Percentiles rank a stretch among this genome's conserved stretches.
These are phyloP conservation scores for Stegodyphus dumicola DNA, from an alignment of 1,140 invertebrate genomes.

Conservation along the genomic window DNA sequence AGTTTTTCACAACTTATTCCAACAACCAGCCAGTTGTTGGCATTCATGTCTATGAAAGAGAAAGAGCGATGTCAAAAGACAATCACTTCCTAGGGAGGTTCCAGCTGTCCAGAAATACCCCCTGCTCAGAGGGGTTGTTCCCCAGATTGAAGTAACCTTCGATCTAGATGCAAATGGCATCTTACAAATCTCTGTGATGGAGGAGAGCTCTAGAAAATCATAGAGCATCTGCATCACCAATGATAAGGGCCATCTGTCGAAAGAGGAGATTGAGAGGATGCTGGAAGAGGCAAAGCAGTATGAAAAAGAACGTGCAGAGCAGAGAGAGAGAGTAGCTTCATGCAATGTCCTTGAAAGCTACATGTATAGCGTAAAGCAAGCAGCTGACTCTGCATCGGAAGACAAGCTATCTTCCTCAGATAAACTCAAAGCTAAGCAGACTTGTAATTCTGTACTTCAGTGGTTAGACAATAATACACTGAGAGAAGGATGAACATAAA, in stretches of 20 bases:
- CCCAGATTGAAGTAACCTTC: conserved; percentile 74
- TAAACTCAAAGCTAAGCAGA: conserved; percentile 72
- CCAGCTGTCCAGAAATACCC: conserved; percentile 73
- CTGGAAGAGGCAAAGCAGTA: conserved; percentile 70
- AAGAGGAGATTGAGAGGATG: conserved; percentile 75
- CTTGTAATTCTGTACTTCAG: conserved; percentile 68
- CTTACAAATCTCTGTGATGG: conserved; percentile 69
- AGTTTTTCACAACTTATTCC: conserved; percentile 94
- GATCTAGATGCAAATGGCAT: conserved; percentile 72
- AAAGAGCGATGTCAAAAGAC: conserved; percentile 68
- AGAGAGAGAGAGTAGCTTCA: conserved; percentile 70
- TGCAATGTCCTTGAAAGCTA: conserved; percentile 66
- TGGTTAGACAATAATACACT: conserved; percentile 70
- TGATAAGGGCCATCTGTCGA: conserved; percentile 71
- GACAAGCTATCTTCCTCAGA: conserved; percentile 74
- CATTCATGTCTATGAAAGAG: conserved; percentile 75
- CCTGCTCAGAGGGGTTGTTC: conserved; percentile 73
- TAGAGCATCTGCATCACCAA: conserved; percentile 71
- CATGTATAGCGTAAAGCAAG: conserved; percentile 52
- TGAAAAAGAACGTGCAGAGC: conserved; percentile 71
- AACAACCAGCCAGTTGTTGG: conserved; percentile 95
- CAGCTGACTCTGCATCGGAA: conserved; percentile 63
- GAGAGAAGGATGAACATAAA: conserved; percentile 69
- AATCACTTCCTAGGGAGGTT: conserved; percentile 73
- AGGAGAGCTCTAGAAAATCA: conserved; percentile 72